A percentile compares a stretch with the other conserved stretches of the same genome.
phyloP scores from a whole-genome alignment of 2,888 invertebrate genomes.

The Teleiodes luculella region DNA sequence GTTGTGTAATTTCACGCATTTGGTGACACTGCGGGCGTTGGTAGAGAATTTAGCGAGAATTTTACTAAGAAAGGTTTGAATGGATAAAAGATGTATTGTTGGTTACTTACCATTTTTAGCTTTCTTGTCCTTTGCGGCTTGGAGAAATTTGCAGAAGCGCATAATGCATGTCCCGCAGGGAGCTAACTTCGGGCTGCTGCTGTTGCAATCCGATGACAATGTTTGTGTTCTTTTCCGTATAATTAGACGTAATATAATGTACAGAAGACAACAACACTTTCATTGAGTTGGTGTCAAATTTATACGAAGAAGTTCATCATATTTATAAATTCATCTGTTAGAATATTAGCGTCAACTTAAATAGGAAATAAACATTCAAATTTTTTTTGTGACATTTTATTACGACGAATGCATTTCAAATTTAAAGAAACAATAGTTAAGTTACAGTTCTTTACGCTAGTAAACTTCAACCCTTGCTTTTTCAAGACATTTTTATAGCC shows the following conservation, averaged over 20 bases:
- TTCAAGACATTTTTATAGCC: background rate
- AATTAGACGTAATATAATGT: background rate
- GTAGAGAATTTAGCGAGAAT: constrained; percentile 62
- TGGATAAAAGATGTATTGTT: constrained; percentile 42
- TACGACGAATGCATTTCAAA: no score
- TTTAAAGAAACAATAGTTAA: no score
- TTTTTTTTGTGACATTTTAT: no score
- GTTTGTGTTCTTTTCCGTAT: constrained; percentile 9
- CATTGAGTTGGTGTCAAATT: no score
- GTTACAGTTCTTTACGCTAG: no score
- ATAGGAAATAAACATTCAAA: no score
- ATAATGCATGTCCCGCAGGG: constrained; percentile 18
- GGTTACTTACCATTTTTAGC: constrained; percentile 32
- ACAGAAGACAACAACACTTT: no score
- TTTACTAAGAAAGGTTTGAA: constrained; percentile 46
- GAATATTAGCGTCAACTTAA: no score
- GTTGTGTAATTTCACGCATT: constrained; percentile 74
- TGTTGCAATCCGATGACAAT: constrained; percentile 14
- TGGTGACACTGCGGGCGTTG: constrained; percentile 69
- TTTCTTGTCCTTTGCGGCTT: constrained; percentile 22
- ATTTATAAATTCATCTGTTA: no score
- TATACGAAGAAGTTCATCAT: no score
- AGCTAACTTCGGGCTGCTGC: constrained; percentile 5
- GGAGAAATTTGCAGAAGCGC: constrained; percentile 19
- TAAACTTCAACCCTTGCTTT: background rate